Evolutionary conservation across 2,113 vertebrate genomes (phyloP).

Genomic region (Salvelinus namaycush): DNA sequence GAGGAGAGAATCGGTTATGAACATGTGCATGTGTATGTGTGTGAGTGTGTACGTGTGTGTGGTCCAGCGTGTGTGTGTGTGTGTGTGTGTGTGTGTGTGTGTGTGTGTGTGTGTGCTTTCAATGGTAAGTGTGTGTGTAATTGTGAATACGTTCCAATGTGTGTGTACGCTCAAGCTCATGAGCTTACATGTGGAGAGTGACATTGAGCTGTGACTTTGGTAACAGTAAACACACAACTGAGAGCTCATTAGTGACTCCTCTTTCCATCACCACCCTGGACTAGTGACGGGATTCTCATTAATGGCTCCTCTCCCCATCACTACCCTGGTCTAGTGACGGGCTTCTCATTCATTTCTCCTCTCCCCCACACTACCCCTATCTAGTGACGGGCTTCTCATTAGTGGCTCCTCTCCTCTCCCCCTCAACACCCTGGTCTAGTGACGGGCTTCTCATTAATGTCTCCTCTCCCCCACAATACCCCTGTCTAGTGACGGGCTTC

Average conservation of each 20-base stretch:
- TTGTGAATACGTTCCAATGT: not conserved
- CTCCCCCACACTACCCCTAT: too few relatives aligned
- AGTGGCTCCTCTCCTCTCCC: too few relatives aligned
- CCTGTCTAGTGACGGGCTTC: conserved; percentile 34
- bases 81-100: too few relatives aligned
- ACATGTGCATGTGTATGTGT: not conserved
- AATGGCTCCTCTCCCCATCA: too few relatives aligned
- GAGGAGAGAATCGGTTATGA: too few relatives aligned
- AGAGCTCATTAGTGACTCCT: conserved; percentile 69
- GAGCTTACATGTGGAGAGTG: conserved; percentile 6
- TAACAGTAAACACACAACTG: conserved; percentile 72
- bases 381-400: conserved; percentile 36
- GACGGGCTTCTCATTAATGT: conserved; percentile 36
- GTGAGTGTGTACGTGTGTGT: not conserved
- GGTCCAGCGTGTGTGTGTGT: too few relatives aligned
- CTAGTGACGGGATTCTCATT: conserved; percentile 47
- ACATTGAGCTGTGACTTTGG: conserved; percentile 64
- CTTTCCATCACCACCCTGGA: conserved; percentile 48
- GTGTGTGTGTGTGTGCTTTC: too few relatives aligned
- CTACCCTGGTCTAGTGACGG: conserved; percentile 22
- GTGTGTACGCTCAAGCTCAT: not conserved
- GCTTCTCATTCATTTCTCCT: conserved; percentile 15
- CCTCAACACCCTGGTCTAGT: too few relatives aligned
- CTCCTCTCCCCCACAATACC: too few relatives aligned
- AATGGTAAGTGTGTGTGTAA: too few relatives aligned